Evolutionary conservation across 92 coral and sea anemone species (phyloP), one percentile per base, ranked within the genome.

Genomic region (Scolanthus callimorphus): DNA sequence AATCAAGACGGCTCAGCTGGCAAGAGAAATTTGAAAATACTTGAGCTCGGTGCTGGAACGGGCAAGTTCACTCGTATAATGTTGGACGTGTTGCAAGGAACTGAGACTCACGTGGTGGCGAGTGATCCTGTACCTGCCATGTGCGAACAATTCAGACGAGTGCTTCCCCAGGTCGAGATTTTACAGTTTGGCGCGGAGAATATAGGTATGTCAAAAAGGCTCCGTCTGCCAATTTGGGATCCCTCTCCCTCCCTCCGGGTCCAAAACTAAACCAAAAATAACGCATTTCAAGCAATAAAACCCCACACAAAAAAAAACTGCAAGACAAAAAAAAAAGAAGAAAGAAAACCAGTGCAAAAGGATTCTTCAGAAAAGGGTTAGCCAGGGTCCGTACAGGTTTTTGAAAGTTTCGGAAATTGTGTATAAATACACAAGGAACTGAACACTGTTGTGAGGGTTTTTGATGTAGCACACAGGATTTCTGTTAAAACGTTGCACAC

Each of bases 11-110:
- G 25, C 3, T 26, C 48, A 13, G 15, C n/a, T 3, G 4, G 23
- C 3, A 55, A 56, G 28, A 63, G 49, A 57, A 55, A 39, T 10
- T 19, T 73, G 29, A 78, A 49, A 4, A 62, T 83, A 17, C 57
- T 83, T 25, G 90, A 83, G 39, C 79, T 83, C 3, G 90, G 90
- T 31, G 84, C 81, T 22, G 85, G 90, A 11, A 83, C 90, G 23
- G 90, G 90, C 2, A 60, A 78, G 71, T 83, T 83, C 60, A 83
- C 90, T 17, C 63, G 85, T 6, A 74, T 67, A 4, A 72, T 83
- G 90, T 27, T 39, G 31, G 81, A 67, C 1, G 85, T 83, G 20
- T 39, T 78, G 23, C 34, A 57, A 49, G 39, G 49, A 53, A 47
- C 67, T 22, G 24, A 60, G 41, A 57, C 62, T 12, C 90, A 49